Conservation (phyloP, 2,797 vertebrate species). For the Poeciliopsis gracilis region DNA sequence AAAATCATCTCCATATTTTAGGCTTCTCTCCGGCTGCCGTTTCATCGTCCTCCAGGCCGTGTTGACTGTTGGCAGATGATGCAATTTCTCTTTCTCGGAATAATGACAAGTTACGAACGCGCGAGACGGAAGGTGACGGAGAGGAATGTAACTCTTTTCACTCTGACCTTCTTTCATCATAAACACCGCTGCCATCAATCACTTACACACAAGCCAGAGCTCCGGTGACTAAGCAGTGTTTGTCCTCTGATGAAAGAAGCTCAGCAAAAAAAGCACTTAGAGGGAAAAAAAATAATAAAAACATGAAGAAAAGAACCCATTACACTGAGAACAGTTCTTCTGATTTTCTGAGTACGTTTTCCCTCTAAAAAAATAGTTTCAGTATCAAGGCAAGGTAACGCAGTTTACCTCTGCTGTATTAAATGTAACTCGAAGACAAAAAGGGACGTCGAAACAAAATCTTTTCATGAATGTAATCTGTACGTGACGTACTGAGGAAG, state of each 20-base stretch:
- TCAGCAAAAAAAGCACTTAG: background rate
- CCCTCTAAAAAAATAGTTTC: background rate
- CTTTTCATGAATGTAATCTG: background rate
- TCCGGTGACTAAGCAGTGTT: conserved; percentile 52
- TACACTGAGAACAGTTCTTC: background rate
- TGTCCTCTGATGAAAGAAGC: conserved; percentile 51
- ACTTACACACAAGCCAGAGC: conserved; percentile 49
- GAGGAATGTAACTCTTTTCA: conserved; percentile 60
- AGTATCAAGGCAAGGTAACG: background rate
- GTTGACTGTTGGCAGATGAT: conserved; percentile 34
- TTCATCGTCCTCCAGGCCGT: conserved; percentile 8
- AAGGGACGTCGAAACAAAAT: background rate
- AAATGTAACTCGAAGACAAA: background rate
- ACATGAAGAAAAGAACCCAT: conserved; percentile 19
- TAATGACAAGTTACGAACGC: conserved; percentile 5
- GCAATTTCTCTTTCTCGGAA: background rate
- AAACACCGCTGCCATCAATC: conserved; percentile 62
- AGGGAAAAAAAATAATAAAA: background rate
- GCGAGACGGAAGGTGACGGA: conserved; percentile 31
- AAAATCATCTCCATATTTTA: conserved; percentile 18
- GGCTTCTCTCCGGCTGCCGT: background rate
- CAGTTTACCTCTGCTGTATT: background rate
- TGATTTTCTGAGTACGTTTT: background rate
- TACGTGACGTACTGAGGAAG: background rate
- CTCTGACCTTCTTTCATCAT: conserved; percentile 66